Evolutionary conservation across 1,140 invertebrate genomes (phyloP).

Genomic region (Cherax quadricarinatus): DNA sequence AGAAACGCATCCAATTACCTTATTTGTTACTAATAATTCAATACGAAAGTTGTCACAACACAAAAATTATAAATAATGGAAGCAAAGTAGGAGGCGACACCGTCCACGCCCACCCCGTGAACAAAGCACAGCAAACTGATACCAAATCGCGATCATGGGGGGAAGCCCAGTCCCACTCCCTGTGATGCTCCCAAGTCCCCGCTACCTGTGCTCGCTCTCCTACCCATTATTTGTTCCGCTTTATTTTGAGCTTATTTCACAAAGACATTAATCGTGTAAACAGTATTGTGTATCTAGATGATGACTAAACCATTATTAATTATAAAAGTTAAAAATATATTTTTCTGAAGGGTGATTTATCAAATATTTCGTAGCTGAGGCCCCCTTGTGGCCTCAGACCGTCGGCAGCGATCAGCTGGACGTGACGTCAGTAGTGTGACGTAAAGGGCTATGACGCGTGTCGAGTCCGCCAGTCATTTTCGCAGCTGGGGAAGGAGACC

Average conservation of each 20-base stretch:
- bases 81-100: not conserved
- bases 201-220: conserved; percentile 39
- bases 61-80: conserved; percentile 26
- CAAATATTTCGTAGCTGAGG: not conserved
- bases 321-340: not conserved
- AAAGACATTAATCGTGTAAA: not conserved
- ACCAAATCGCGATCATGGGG: conserved; percentile 21
- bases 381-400: conserved; percentile 39
- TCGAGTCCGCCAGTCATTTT: conserved; percentile 50
- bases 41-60: conserved; percentile 19
- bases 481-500: conserved; percentile 12
- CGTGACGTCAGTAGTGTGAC: conserved; percentile 61
- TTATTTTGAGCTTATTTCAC: not conserved
- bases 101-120: conserved; percentile 8
- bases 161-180: conserved; percentile 57
- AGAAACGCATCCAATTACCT: conserved; percentile 27
- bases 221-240: not conserved
- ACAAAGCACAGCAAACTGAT: conserved; percentile 45
- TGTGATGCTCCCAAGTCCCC: conserved; percentile 46
- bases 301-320: not conserved
- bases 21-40: not conserved
- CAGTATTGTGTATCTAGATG: not conserved
- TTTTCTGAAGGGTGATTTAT: not conserved
- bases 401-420: conserved; percentile 56
- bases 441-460: conserved; percentile 39